Base-by-base conservation (phyloP, 1,140 invertebrate species). In the Drosophila willistoni region DNA sequence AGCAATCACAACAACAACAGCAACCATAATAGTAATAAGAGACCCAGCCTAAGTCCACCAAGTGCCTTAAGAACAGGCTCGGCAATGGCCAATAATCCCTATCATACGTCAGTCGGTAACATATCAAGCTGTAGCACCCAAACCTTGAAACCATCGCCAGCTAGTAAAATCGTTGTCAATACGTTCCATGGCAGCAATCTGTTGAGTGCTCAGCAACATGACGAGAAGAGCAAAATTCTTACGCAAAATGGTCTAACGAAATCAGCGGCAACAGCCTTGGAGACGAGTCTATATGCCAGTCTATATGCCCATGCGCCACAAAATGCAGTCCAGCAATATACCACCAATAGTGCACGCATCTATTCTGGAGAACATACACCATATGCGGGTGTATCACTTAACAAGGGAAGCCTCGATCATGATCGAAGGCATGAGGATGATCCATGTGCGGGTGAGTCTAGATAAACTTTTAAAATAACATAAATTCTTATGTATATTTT, bases 151-250 rank as follows among this genome's bases (percentile, higher is more conserved):
- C 64, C 72, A 25, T 56, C 69, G 60, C 69, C 72, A 51, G 19
- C 74, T 72, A 79, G 57, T 42, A 91, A 91, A 74, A 91, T 91
- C 25, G 90, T 91, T 56, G 91, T 92, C 25, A 92, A 91, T 70
- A 79, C 91, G 39, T 92, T 92, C 74, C 91, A 92, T 71, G 91
- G 83, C 56, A 91, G 90, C 70, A 92, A 79, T 64, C 67, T 92
- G 72, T 61, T 91, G 12, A 91, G 59, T 75, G 60, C 77, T 17
- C 90, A 91, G 56, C 82, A 84, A 55, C 77, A 83, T 44, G 90
- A 89, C 25, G 84, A 90, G 59, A 91, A 90, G 69, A 79, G 64
- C 55, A 76, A 85, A 42, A 74, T 91, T 55, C 77, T 91, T 66
- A 85, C 90, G 9, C 90, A 91, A 61, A 91, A 91, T 61, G 90